Evolutionary conservation across 2,113 vertebrate genomes (phyloP).

Genomic region (Chiloscyllium plagiosum): DNA sequence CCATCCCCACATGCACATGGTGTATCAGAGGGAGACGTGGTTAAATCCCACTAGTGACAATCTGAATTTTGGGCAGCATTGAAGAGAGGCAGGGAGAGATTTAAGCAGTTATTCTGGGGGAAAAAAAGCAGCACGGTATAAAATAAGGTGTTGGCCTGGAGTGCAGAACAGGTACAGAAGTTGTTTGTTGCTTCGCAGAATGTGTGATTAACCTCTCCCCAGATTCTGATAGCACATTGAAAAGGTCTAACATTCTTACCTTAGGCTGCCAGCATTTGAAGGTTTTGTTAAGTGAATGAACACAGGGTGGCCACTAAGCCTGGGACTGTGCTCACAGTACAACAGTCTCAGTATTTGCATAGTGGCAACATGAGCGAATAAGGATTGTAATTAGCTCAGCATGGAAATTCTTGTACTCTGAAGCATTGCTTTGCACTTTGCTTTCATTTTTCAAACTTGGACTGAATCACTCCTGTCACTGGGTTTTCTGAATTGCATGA

Average conservation of each 20-base stretch:
- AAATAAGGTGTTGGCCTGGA: background rate
- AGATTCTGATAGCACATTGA: background rate
- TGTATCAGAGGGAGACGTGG: background rate
- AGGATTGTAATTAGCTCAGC: background rate
- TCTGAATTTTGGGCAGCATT: background rate
- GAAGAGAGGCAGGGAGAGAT: background rate
- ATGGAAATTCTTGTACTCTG: background rate
- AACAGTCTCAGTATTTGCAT: background rate
- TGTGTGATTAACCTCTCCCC: background rate
- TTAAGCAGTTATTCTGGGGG: background rate
- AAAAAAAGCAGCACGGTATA: background rate
- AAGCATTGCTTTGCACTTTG: background rate
- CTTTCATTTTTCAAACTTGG: background rate
- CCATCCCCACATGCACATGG: background rate
- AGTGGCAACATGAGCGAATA: background rate
- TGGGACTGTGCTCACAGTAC: background rate
- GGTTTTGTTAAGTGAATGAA: background rate
- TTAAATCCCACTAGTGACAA: background rate
- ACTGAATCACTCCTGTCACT: background rate
- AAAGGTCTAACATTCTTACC: background rate
- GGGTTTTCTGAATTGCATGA: background rate
- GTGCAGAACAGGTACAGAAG: background rate
- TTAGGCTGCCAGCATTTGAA: background rate
- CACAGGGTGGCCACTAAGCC: background rate
- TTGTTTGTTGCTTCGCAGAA: background rate